Evolutionary conservation across 2,888 invertebrate species (phyloP).

Genomic region (Cremastinae sp.): DNA sequence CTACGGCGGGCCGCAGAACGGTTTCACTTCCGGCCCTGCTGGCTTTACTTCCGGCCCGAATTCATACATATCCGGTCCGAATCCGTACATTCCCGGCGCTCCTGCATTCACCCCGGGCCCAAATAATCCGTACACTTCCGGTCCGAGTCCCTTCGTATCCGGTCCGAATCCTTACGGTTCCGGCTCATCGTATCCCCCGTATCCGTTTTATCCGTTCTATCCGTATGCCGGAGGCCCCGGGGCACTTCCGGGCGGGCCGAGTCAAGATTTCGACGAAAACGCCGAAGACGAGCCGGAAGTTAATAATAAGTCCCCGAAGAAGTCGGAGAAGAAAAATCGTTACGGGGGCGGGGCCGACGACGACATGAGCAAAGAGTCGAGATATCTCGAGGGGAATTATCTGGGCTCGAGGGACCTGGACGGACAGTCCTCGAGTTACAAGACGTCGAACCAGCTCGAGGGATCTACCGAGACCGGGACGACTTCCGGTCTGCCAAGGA

Average conservation of each 20-base stretch:
- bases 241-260: too few relatives aligned
- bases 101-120: too few relatives aligned
- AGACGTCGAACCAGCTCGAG: constrained; percentile 65
- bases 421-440: constrained; percentile 72
- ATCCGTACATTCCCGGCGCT: too few relatives aligned
- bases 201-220: too few relatives aligned
- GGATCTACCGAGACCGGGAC: constrained; percentile 60
- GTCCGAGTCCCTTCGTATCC: too few relatives aligned
- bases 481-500: constrained; percentile 62
- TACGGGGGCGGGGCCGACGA: constrained; percentile 55
- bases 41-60: constrained; percentile 22
- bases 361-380: constrained; percentile 55
- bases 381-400: constrained; percentile 70
- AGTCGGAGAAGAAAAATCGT: constrained; percentile 65
- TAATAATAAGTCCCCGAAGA: constrained; percentile 59
- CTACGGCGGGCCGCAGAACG: constrained; percentile 19
- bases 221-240: too few relatives aligned
- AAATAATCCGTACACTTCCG: too few relatives aligned
- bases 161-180: too few relatives aligned
- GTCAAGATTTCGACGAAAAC: too few relatives aligned
- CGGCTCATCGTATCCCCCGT: too few relatives aligned
- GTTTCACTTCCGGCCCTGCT: constrained; percentile 66
- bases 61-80: too few relatives aligned
- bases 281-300: constrained; percentile 39
- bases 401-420: constrained; percentile 73